Evolutionary conservation across 2,888 invertebrate genomes (phyloP).

Genomic region (Sclerodermus sp.): DNA sequence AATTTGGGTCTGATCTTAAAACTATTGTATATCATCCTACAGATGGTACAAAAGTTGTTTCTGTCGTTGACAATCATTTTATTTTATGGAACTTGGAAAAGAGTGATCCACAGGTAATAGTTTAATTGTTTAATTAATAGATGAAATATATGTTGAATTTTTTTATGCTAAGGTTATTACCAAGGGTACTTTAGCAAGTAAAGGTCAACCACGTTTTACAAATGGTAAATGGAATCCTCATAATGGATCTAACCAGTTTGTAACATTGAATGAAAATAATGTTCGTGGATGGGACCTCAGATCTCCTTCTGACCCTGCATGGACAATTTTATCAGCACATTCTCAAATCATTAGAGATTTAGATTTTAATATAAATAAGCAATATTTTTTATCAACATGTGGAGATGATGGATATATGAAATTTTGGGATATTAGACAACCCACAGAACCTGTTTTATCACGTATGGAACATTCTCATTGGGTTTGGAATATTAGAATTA

Average conservation of each 20-base stretch:
- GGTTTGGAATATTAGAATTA: conserved; percentile 94
- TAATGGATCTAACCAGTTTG: conserved; percentile 82
- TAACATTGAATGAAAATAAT: conserved; percentile 82
- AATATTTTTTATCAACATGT: conserved; percentile 89
- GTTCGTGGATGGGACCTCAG: conserved; percentile 88
- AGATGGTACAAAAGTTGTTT: conserved; percentile 70
- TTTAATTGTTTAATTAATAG: background rate
- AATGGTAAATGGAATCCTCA: conserved; percentile 96
- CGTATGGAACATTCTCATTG: conserved; percentile 87
- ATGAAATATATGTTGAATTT: too few relatives aligned
- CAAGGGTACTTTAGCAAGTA: conserved; percentile 62
- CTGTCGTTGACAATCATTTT: conserved; percentile 78
- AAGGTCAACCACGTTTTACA: conserved; percentile 77
- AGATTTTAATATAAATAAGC: conserved; percentile 98
- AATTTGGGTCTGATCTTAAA: conserved; percentile 71
- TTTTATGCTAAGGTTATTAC: conserved; percentile 33
- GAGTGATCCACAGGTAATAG: conserved; percentile 51
- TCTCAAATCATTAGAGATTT: conserved; percentile 83
- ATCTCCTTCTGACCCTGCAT: conserved; percentile 72
- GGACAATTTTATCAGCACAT: conserved; percentile 86
- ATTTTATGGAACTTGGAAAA: conserved; percentile 74
- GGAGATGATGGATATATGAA: conserved; percentile 95
- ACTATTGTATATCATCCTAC: conserved; percentile 87
- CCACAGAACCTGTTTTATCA: conserved; percentile 75
- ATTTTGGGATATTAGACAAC: conserved; percentile 93